These are phyloP conservation scores for Bostrychus sinensis DNA, from an alignment of 2,113 vertebrate genomes.

Conservation along the genomic window DNA sequence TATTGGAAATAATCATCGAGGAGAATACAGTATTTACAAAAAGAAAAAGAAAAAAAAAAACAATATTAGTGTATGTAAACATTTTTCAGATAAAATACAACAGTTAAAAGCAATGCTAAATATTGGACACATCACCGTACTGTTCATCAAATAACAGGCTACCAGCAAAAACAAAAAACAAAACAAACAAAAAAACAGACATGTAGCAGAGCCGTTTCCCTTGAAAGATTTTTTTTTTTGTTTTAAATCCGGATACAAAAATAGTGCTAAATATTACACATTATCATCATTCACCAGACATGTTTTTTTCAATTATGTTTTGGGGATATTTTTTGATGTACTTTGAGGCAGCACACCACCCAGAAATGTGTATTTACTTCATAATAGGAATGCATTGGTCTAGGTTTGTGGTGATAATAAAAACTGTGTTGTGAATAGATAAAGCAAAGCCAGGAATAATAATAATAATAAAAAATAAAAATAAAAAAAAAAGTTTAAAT, in stretches of 20 bases:
- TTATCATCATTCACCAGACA: conserved; percentile 63
- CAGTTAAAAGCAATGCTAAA: conserved; percentile 62
- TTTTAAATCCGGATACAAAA: conserved; percentile 69
- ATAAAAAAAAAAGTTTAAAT: not conserved
- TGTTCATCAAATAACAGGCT: conserved; percentile 56
- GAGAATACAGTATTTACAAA: conserved; percentile 57
- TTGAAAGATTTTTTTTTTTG: conserved; percentile 34
- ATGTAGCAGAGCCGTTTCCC: conserved; percentile 59
- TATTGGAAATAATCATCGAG: conserved; percentile 41
- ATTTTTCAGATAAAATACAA: conserved; percentile 48
- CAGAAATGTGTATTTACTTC: not conserved
- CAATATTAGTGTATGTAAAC: conserved; percentile 32
- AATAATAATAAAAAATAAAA: not conserved
- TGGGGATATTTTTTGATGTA: not conserved
- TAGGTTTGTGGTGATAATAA: no score
- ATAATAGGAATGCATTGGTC: not conserved
- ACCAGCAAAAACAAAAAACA: no score
- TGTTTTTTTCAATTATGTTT: conserved; percentile 32
- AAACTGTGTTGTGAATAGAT: not conserved
- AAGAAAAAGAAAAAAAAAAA: no score
- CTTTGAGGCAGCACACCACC: conserved; percentile 10
- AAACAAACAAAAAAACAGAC: conserved; percentile 57
- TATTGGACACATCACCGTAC: conserved; percentile 65
- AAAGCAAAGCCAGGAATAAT: not conserved
- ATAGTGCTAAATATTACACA: conserved; percentile 72